Conservation (phyloP, 2,888 invertebrate genomes). For the Emmelina monodactyla region DNA sequence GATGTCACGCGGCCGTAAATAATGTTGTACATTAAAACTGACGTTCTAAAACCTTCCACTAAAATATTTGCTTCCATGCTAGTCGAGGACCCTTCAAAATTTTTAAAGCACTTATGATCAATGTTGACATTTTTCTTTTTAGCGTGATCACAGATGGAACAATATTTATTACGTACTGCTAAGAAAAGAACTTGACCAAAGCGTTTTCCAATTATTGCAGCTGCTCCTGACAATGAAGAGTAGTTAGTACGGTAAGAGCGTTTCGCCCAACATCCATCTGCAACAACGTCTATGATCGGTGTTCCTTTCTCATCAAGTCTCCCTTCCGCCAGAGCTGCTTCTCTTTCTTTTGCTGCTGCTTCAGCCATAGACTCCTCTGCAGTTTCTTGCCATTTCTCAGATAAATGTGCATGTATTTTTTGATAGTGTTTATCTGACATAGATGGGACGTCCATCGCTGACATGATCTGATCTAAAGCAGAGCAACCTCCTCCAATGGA, state of each 20-base stretch:
- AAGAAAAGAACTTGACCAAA: constrained; percentile 8
- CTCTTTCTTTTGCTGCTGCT: constrained; percentile 6
- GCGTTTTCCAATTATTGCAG: constrained; percentile 10
- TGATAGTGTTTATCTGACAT: constrained; percentile 1
- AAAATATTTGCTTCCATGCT: constrained; percentile 12
- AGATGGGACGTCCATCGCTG: not conserved
- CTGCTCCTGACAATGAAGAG: constrained; percentile 1
- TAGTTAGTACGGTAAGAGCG: constrained; percentile 7
- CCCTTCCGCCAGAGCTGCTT: constrained; percentile 4
- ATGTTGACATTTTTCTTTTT: constrained; percentile 7
- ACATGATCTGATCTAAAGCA: constrained; percentile 1
- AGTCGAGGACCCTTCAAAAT: constrained; percentile 11
- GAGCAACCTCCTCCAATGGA: not conserved
- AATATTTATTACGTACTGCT: constrained; percentile 10
- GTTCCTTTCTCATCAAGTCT: constrained; percentile 3
- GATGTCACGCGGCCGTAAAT: constrained; percentile 11
- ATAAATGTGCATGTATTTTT: not conserved
- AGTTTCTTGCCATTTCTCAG: constrained; percentile 4
- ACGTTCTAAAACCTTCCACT: constrained; percentile 11
- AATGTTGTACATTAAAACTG: constrained; percentile 6
- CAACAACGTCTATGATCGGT: constrained; percentile 8
- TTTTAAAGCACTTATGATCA: constrained; percentile 13
- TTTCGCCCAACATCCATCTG: constrained; percentile 10
- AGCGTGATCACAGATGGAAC: constrained; percentile 10
- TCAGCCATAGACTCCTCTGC: constrained; percentile 1